phyloP scores from a whole-genome alignment of 2,113 vertebrate species.

The Psittacara wagleri region DNA sequence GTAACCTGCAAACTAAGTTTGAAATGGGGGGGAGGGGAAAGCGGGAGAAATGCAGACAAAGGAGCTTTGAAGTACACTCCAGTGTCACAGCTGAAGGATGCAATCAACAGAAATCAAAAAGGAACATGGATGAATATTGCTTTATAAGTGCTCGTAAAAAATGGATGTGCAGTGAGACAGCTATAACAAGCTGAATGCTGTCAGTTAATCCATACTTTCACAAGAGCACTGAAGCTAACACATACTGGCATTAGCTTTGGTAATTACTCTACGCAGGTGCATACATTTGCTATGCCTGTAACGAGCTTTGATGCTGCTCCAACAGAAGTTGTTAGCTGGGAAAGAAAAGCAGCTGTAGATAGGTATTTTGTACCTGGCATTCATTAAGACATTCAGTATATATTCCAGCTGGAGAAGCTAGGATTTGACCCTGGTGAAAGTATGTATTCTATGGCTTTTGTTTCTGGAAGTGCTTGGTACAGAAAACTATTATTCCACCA shows the following conservation, averaged over 20 bases:
- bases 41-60: background rate
- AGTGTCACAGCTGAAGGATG: conserved; percentile 13
- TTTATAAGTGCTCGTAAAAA: conserved; percentile 25
- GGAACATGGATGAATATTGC: background rate
- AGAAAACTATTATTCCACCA: background rate
- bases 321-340: conserved; percentile 18
- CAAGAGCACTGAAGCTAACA: conserved; percentile 45
- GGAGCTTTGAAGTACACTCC: background rate
- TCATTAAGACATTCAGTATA: background rate
- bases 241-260: background rate
- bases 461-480: conserved; percentile 1
- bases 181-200: conserved; percentile 10
- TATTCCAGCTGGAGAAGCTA: background rate
- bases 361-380: background rate
- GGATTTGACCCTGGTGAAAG: background rate
- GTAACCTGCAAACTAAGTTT: background rate
- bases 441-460: background rate
- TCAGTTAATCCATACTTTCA: conserved; percentile 39
- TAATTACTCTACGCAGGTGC: conserved; percentile 59
- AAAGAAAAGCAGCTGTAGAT: conserved; percentile 8
- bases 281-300: background rate
- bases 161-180: conserved; percentile 17
- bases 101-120: conserved; percentile 12
- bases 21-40: background rate
- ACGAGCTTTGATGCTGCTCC: conserved; percentile 54